Percentiles rank a stretch among this genome's conserved stretches.
Evolutionary conservation across 1,140 invertebrate genomes (phyloP).

Genomic region (Lepidurus couesii): DNA sequence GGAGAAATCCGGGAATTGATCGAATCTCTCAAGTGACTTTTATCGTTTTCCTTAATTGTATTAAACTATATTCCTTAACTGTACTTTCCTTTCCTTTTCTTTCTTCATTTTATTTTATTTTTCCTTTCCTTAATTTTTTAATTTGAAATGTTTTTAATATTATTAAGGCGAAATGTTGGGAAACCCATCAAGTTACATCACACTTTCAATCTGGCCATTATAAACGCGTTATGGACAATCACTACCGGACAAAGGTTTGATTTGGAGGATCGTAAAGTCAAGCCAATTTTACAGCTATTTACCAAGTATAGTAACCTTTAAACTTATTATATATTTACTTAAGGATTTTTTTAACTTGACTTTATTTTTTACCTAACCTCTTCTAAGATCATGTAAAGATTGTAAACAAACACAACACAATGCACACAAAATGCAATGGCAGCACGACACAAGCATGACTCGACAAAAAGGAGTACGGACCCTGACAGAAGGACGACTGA

Average conservation of each 20-base stretch:
- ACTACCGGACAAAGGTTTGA: conserved; percentile 29
- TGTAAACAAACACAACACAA: no score
- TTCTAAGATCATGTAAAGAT: no score
- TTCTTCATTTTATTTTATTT: no score
- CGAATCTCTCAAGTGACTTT: conserved; percentile 5
- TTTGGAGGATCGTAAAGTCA: conserved; percentile 21
- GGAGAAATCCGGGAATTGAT: conserved; percentile 39
- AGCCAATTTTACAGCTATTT: neutral
- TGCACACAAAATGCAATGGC: no score
- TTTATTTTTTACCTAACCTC: no score
- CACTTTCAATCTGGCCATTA: conserved; percentile 22
- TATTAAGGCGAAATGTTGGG: conserved; percentile 27
- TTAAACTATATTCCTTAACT: no score
- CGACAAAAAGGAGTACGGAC: no score
- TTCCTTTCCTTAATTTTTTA: neutral
- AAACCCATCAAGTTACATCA: conserved; percentile 3
- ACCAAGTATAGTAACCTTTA: neutral
- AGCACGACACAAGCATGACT: no score
- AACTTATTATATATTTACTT: neutral
- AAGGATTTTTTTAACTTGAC: neutral
- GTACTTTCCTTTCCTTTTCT: no score
- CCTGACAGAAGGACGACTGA: no score
- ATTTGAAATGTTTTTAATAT: neutral
- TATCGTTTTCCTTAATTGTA: no score
- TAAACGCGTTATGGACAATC: conserved; percentile 31